Percentiles rank a stretch among this genome's conserved stretches.
Conservation (phyloP, 53 echinoderm and acorn worm species). For the Antedon mediterranea region DNA sequence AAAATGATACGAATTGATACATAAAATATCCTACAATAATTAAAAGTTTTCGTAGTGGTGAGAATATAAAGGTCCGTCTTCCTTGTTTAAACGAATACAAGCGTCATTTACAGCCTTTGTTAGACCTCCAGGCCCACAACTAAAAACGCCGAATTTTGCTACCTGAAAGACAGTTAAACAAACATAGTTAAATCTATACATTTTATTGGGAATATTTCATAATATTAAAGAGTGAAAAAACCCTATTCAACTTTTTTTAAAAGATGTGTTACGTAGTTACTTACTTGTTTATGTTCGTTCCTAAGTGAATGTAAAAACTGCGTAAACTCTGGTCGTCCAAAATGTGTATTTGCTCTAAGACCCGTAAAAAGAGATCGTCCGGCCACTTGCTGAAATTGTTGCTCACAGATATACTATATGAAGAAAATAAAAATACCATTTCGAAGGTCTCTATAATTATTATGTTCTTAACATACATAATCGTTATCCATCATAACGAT, state of each 20-base stretch:
- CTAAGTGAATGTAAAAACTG: constrained; percentile 28
- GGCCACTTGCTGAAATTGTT: constrained; percentile 40
- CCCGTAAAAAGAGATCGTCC: constrained; percentile 47
- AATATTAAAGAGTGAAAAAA: too few relatives aligned
- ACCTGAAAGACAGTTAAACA: constrained; percentile 13
- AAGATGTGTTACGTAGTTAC: not conserved
- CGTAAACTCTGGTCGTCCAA: constrained; percentile 40
- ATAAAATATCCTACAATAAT: too few relatives aligned
- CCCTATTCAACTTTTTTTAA: too few relatives aligned
- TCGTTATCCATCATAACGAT: too few relatives aligned
- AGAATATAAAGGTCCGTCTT: too few relatives aligned
- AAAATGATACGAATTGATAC: too few relatives aligned
- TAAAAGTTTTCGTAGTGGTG: too few relatives aligned
- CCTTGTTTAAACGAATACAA: too few relatives aligned
- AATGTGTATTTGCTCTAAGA: constrained; percentile 35
- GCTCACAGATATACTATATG: constrained; percentile 43
- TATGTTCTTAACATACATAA: too few relatives aligned
- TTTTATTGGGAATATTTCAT: too few relatives aligned
- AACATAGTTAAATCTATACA: too few relatives aligned
- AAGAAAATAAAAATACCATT: not conserved
- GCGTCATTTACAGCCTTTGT: constrained; percentile 6
- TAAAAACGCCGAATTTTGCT: constrained; percentile 30
- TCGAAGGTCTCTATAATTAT: too few relatives aligned
- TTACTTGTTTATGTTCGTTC: constrained; percentile 31
- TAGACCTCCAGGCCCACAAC: constrained; percentile 34